Percentiles rank a stretch among this genome's conserved stretches.
phyloP scores from a whole-genome alignment of 2,113 vertebrate species.

The Mus pahari region DNA sequence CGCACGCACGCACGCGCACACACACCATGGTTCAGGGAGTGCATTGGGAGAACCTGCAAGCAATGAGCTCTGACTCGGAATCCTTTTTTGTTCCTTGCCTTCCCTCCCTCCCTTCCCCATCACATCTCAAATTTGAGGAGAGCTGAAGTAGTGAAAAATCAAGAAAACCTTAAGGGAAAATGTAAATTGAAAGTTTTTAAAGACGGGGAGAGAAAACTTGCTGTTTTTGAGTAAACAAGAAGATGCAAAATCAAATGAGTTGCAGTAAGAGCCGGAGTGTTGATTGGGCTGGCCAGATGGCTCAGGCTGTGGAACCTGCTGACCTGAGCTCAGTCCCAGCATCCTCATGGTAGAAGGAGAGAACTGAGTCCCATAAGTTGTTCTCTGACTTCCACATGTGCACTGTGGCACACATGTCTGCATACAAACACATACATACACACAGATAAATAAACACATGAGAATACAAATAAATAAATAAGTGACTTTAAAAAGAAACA shows the following conservation, averaged over 20 bases:
- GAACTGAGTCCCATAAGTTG: background rate
- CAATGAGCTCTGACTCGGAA: background rate
- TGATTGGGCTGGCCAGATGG: background rate
- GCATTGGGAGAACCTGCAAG: background rate
- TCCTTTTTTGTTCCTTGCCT: no score
- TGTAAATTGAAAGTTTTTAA: background rate
- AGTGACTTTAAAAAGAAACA: background rate
- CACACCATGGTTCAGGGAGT: background rate
- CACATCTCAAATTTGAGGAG: background rate
- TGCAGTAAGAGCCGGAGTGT: background rate
- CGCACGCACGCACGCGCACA: no score
- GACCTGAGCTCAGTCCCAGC: no score
- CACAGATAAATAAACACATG: background rate
- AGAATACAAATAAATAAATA: background rate
- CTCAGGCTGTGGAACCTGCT: background rate
- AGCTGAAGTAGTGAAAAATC: background rate
- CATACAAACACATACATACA: background rate
- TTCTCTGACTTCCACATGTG: background rate
- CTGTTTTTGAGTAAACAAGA: background rate
- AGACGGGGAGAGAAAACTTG: background rate
- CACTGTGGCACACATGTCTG: background rate
- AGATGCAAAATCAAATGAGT: background rate
- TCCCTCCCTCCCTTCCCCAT: background rate
- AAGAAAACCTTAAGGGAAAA: background rate
- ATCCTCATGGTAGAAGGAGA: background rate